Base-by-base conservation (phyloP, 2,797 vertebrate species). In the Ficedula albicollis region DNA sequence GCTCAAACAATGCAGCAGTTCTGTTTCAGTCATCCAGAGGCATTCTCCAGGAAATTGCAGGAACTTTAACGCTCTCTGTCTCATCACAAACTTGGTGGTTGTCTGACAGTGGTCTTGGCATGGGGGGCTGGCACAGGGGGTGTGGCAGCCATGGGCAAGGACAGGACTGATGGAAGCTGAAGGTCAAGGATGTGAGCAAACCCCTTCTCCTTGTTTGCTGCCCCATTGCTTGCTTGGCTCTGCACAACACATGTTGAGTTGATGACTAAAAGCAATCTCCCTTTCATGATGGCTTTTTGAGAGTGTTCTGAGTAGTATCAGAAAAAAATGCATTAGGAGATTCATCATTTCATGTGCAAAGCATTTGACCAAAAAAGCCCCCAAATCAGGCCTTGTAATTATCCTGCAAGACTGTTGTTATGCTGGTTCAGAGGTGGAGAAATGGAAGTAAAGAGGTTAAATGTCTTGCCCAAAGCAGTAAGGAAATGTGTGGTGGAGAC, bases 401-500 rank as follows among this genome's bases (percentile, higher is more conserved):
- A 51, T 55, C 87, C 64, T 80, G 34, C 49, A 84, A 51, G 86
- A 13, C 58, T 84, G 49, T 62, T 84, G 58, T 94, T 87, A 3
- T 39, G 59, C n/a, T 85, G 29, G 67, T 89, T 95, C 85, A 91
- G 78, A 90, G 81, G 81, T 93, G 74, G 89, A 83, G 87, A 77
- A 91, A 78, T 94, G 63, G 76, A 94, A 62, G 54, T 38, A 92
- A 74, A 89, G 79, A 93, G 73, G 78, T 93, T 93, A 89, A 96
- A 96, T 81, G 46, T 62, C 82, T 78, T 72, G 29, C 69, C 80
- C 66, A 74, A 66, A 93, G 64, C 58, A 74, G 58, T 32, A 63
- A 96, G 93, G 87, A 95, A 97, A 16, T 87, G 67, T 93, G 90
- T 95, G 93, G 94, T 91, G 59, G 95, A 95, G 96, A 96, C 93